Base-by-base conservation (phyloP, 2,888 invertebrate species). In the Drosophila picticornis region DNA sequence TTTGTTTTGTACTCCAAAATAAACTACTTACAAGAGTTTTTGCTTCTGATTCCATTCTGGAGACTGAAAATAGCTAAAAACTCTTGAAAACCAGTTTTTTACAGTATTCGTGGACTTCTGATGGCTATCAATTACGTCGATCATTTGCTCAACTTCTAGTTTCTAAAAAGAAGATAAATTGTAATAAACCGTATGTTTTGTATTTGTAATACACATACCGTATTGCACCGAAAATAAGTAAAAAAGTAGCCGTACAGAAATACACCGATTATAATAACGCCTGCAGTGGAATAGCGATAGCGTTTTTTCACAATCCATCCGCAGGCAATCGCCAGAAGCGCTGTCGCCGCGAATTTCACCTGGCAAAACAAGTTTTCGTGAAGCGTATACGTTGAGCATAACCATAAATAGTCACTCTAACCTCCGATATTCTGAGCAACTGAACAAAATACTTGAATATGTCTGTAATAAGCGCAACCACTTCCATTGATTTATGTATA, bases 191-290 rank as follows among this genome's bases (percentile, higher is more conserved):
- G n/a, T 3, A 16, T 9, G 4, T 25, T 9, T 46, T 73, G 3
- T 70, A 1, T 10, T 19, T 25, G 9, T 11, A 6, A 1, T 16
- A 7, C 4, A 59, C 80, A 56, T 82, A 93, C 92, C 72, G 90
- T 81, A 77, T 93, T 92, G 63, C 92, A 92, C 56, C 92, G 92
- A 19, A 92, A 62, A 58, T 92, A 92, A 0, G 91, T 92, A 25
- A 78, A 53, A 10, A 92, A 74, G 70, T 91, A 92, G 51, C 92
- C 93, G 61, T 71, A 84, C 1, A 88, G 25, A 19, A 90, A 72
- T 0, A 84, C 9, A 4, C 88, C 80, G 4, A 81, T 73, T 25
- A 89, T 1, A 27, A 88, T 36, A 43, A 91, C 67, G 0, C 62
- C 13, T 25, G 85, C 3, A 7, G 79, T 38, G 1, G 88, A 77